Percentiles rank a stretch among this genome's conserved stretches.
phyloP scores from a whole-genome alignment of 2,113 vertebrate species.

The Cheirogaleus medius region DNA sequence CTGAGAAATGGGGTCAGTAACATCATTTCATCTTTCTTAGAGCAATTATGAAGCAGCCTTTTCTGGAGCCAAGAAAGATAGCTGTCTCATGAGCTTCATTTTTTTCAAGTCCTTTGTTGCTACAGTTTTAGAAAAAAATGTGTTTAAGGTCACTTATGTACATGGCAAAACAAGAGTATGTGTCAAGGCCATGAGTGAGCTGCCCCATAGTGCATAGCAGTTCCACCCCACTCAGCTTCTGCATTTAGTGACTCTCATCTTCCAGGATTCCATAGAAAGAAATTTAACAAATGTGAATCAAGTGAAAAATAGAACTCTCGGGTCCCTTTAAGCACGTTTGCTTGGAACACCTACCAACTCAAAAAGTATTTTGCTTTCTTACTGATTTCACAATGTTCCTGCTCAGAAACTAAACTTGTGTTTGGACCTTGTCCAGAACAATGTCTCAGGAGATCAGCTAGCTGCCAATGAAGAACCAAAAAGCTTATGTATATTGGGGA shows the following conservation, averaged over 20 bases:
- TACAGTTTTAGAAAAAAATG: conserved; percentile 66
- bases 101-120: conserved; percentile 61
- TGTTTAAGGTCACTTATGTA: conserved; percentile 62
- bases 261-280: background rate
- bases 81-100: conserved; percentile 64
- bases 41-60: conserved; percentile 49
- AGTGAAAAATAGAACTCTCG: background rate
- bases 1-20: conserved; percentile 60
- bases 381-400: conserved; percentile 68
- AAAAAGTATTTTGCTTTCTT: conserved; percentile 38
- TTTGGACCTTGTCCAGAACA: conserved; percentile 62
- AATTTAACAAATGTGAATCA: background rate
- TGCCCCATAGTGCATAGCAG: background rate
- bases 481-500: background rate
- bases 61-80: conserved; percentile 68
- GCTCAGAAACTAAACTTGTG: conserved; percentile 63
- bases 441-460: conserved; percentile 61
- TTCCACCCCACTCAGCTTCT: background rate
- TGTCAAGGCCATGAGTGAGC: conserved; percentile 36
- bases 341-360: background rate
- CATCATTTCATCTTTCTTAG: conserved; percentile 53
- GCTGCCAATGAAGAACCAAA: conserved; percentile 56
- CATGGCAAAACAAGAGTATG: conserved; percentile 57
- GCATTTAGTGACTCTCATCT: background rate
- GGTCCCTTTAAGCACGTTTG: background rate